Percentiles rank a stretch among this genome's conserved stretches.
These are phyloP conservation scores for Glyptemys insculpta DNA, from an alignment of 2,797 vertebrate species.

Conservation along the genomic window DNA sequence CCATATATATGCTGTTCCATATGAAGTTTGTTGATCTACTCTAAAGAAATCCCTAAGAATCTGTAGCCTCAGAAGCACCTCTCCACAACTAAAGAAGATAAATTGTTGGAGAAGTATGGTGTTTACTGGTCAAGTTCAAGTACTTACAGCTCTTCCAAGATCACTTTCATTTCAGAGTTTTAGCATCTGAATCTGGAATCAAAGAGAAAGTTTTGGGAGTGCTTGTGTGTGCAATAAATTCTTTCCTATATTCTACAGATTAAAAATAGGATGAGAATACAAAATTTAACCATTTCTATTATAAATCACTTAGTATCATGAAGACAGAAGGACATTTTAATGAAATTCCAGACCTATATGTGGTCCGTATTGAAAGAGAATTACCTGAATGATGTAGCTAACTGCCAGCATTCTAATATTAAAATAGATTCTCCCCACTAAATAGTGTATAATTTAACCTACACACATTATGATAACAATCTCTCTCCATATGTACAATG, in stretches of 20 bases:
- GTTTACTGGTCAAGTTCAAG: neutral
- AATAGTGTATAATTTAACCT: conserved; percentile 36
- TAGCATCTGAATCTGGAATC: neutral
- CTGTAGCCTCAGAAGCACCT: neutral
- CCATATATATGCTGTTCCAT: neutral
- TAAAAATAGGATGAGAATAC: neutral
- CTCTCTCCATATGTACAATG: neutral
- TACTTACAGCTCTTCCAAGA: neutral
- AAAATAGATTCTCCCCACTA: neutral
- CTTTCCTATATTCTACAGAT: neutral
- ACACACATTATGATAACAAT: neutral
- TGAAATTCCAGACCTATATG: neutral
- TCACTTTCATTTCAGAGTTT: neutral
- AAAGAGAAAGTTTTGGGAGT: neutral
- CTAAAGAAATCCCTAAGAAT: neutral
- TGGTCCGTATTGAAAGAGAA: neutral
- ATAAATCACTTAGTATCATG: fast-evolving
- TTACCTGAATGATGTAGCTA: conserved; percentile 31
- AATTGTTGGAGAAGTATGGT: neutral
- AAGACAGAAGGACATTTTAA: neutral
- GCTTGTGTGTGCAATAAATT: neutral
- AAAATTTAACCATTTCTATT: neutral
- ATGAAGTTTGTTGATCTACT: neutral
- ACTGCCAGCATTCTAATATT: neutral
- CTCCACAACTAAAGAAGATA: neutral